A percentile compares a stretch with the other conserved stretches of the same genome.
Evolutionary conservation across 2,113 vertebrate genomes (phyloP).

Genomic region (Albula goreensis): DNA sequence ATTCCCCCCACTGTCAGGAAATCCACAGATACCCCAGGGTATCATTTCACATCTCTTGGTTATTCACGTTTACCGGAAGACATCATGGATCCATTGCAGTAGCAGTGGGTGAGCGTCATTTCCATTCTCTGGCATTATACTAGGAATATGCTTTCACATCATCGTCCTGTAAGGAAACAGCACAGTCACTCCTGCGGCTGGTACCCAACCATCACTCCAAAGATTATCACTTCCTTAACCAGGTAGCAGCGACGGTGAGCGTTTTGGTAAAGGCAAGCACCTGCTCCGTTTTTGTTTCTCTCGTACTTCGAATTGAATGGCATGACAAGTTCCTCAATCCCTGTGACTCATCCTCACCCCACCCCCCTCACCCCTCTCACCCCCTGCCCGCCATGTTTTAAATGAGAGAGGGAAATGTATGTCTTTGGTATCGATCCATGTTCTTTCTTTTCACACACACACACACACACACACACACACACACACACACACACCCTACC

Average conservation of each 20-base stretch:
- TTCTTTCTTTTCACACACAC: neutral
- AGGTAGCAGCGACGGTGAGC: conserved; percentile 2
- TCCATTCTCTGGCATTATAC: too few species aligned
- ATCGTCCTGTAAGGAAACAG: neutral
- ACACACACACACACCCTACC: conserved; percentile 9
- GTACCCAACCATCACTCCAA: neutral
- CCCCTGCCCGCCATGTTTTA: conserved; percentile 34
- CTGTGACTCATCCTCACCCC: conserved; percentile 70
- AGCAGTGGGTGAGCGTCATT: too few species aligned
- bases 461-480: conserved; percentile 21
- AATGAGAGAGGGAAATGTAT: conserved; percentile 19
- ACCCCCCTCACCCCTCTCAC: conserved; percentile 62
- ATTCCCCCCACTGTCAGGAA: too few species aligned
- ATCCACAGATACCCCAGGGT: too few species aligned
- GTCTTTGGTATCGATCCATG: conserved; percentile 5
- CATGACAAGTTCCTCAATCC: conserved; percentile 62
- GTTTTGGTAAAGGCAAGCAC: conserved; percentile 54
- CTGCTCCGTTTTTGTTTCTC: conserved; percentile 62
- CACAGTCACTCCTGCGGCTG: neutral
- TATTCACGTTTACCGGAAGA: too few species aligned
- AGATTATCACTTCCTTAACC: neutral
- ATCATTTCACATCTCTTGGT: too few species aligned
- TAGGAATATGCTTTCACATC: neutral
- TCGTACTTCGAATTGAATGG: conserved; percentile 67
- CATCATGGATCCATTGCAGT: too few species aligned